Base-by-base conservation (phyloP, 2,888 invertebrate species). In the Agrochola lychnidis region DNA sequence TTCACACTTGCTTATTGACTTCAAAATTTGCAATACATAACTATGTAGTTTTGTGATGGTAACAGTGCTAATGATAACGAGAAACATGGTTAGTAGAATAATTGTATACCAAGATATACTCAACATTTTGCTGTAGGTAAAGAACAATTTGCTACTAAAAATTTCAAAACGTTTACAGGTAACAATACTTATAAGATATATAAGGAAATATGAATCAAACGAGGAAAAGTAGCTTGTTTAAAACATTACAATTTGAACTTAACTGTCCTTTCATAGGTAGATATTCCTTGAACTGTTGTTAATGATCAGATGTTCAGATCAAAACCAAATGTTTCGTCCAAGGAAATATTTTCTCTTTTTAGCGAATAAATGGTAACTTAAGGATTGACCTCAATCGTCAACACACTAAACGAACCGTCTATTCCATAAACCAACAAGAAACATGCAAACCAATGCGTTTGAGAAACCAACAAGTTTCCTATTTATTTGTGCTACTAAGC, bases 1-100 rank as follows among this genome's bases (percentile, higher is more conserved):
- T 82, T 66, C 19, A 66, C 25, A 82, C 16, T 19, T 53, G 14
- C 10, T 10, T 82, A 77, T 82, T 82, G 70, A 30, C 66, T 61
- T 70, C 19, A 22, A 40, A 82, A 82, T 82, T 77, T 67, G 36
- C 61, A 51, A 57, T 45, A 57, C 36, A 70, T 77, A n/a, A 22
- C 30, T 79, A 25, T 45, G 30, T 30, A 12, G 25, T 76, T 79
- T 61, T 61, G 16, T 69, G 42, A 70, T 25, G 30, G n/a, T 76
- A 76, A 64, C 22, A 14, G 25, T 76, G 64, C 48, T 66, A 79
- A 70, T 77, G n/a, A 9, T 25, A 61, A 57, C 14, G n/a, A 36
- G 5, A 77, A 77, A 79, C 25, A 57, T 57, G 40, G 19, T 36
- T 36, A 36, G 53, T 56, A 48, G 51, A 61, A 73, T 48, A 30